Conservation (phyloP, 92 coral and sea anemone species). For the Palythoa grandiflora region DNA sequence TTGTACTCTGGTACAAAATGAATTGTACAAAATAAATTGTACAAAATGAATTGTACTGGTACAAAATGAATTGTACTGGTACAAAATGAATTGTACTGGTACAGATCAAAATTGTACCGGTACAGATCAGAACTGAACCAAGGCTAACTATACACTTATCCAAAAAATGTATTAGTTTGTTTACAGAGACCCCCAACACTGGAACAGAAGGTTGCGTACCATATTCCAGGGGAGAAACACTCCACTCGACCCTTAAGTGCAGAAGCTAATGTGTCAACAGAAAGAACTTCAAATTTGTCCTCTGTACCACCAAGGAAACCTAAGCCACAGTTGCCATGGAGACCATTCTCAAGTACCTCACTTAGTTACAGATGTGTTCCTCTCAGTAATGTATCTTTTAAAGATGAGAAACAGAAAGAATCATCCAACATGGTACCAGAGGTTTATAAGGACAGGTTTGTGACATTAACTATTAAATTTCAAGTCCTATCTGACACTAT, state of each 20-base stretch:
- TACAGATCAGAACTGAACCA: no score
- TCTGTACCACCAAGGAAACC: conserved; percentile 10
- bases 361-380: not conserved
- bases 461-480: not conserved
- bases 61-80: no score
- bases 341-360: conserved; percentile 33
- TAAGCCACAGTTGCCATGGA: conserved; percentile 21
- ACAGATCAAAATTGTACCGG: no score
- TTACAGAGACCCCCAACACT: conserved; percentile 32
- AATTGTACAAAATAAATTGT: no score
- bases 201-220: conserved; percentile 11
- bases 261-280: conserved; percentile 21
- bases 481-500: not conserved
- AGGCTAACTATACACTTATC: not conserved
- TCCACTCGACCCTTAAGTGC: conserved; percentile 24
- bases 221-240: not conserved
- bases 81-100: no score
- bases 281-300: not conserved
- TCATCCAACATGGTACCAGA: conserved; percentile 5
- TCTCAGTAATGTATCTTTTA: not conserved
- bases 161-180: not conserved
- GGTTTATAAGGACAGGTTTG: conserved; percentile 37
- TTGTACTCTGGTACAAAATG: no score
- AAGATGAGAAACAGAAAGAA: not conserved
- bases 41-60: no score